A percentile compares a stretch with the other conserved stretches of the same genome.
Evolutionary conservation across 1,140 invertebrate genomes (phyloP).

Genomic region (Drosophila nannoptera): DNA sequence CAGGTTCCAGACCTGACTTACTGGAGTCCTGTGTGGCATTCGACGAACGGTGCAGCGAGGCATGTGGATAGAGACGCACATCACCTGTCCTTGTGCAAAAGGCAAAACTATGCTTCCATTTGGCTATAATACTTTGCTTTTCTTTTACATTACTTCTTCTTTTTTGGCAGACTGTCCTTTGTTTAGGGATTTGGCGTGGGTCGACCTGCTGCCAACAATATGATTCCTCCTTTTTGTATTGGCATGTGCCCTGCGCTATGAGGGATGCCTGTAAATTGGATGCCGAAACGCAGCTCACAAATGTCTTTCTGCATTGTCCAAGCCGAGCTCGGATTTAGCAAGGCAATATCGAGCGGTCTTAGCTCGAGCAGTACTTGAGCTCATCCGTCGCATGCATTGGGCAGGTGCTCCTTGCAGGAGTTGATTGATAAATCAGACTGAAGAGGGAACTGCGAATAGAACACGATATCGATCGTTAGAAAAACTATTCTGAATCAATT

Average conservation of each 20-base stretch:
- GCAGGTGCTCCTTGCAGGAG: neutral
- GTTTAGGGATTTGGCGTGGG: slow-evolving; percentile 33
- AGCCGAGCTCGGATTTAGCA: no score
- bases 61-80: slow-evolving; percentile 50
- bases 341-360: neutral
- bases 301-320: no score
- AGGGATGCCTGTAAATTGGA: slow-evolving; percentile 2
- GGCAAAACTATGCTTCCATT: slow-evolving; percentile 31
- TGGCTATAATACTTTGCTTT: slow-evolving; percentile 12
- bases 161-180: slow-evolving; percentile 31
- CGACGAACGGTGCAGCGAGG: slow-evolving; percentile 17
- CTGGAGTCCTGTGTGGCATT: slow-evolving; percentile 45
- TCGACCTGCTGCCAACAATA: slow-evolving; percentile 35
- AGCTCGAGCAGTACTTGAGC: slow-evolving; percentile 4
- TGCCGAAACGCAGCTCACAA: neutral
- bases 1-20: slow-evolving; percentile 65
- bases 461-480: no score
- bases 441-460: no score
- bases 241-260: slow-evolving; percentile 30
- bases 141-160: slow-evolving; percentile 11
- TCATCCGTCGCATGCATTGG: neutral
- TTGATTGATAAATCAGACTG: neutral
- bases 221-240: slow-evolving; percentile 8
- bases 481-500: no score
- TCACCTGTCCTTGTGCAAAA: slow-evolving; percentile 62